Conservation (phyloP, 2,113 vertebrate species). For the Nicator chloris region DNA sequence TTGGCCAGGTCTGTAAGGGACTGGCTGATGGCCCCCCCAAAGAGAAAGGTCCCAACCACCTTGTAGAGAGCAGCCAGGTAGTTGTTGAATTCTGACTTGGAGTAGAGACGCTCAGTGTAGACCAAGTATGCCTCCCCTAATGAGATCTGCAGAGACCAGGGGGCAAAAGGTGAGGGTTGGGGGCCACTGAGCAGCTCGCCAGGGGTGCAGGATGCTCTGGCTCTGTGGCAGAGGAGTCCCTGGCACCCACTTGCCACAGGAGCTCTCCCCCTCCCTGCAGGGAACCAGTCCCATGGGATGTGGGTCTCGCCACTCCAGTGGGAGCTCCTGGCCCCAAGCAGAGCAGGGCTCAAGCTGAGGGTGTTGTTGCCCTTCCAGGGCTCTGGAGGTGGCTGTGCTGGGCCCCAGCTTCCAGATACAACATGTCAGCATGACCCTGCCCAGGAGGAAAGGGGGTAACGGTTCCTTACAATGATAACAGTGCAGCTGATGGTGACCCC, state of each 20-base stretch:
- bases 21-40: conserved; percentile 77
- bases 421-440: not conserved
- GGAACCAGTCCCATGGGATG: fast-evolving
- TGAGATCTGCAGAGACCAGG: conserved; percentile 73
- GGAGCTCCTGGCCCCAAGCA: not conserved
- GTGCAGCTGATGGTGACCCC: conserved; percentile 87
- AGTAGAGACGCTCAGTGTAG: conserved; percentile 85
- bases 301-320: not conserved
- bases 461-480: conserved; percentile 81
- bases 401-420: not conserved
- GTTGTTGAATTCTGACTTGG: conserved; percentile 88
- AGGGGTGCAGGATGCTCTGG: not conserved
- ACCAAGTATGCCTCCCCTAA: conserved; percentile 89
- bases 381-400: not conserved
- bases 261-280: not conserved
- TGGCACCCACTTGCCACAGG: not conserved
- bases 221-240: not conserved
- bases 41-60: conserved; percentile 83
- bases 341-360: not conserved
- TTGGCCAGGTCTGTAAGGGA: conserved; percentile 94
- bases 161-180: not conserved
- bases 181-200: not conserved
- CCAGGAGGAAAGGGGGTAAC: not conserved
- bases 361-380: not conserved
- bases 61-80: conserved; percentile 88